A percentile compares a stretch with the other conserved stretches of the same genome.
Conservation (phyloP, 2,113 vertebrate species). For the Clupea harengus region DNA sequence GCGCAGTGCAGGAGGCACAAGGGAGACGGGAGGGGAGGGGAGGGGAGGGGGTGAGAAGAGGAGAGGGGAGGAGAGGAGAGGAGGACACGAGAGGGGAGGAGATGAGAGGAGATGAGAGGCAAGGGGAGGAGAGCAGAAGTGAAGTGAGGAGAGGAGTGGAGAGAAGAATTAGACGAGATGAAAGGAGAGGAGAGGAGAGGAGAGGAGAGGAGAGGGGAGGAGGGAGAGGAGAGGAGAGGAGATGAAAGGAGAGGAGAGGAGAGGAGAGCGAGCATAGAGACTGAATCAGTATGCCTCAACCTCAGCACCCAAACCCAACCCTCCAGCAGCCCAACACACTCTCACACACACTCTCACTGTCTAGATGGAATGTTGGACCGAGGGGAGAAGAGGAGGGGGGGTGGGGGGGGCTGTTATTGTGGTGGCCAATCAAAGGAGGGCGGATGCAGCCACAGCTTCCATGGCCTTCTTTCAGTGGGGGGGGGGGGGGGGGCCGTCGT, state of each 20-base stretch:
- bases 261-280: background rate
- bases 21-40: background rate
- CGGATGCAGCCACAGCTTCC: background rate
- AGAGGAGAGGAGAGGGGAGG: background rate
- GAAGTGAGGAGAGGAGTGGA: background rate
- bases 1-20: background rate
- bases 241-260: background rate
- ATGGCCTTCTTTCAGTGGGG: background rate
- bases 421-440: background rate
- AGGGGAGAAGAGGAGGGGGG: background rate
- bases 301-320: background rate
- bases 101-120: background rate
- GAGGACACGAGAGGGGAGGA: background rate
- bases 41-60: background rate
- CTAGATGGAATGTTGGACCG: background rate
- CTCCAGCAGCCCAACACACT: background rate
- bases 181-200: background rate
- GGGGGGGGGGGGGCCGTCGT: background rate
- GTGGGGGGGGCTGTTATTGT: background rate
- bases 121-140: background rate
- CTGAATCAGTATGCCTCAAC: conserved; percentile 11
- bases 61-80: background rate
- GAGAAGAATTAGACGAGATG: background rate
- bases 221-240: background rate
- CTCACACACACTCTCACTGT: background rate